Base-by-base conservation (phyloP, 2,888 invertebrate genomes). In the Anorthoa munda region DNA sequence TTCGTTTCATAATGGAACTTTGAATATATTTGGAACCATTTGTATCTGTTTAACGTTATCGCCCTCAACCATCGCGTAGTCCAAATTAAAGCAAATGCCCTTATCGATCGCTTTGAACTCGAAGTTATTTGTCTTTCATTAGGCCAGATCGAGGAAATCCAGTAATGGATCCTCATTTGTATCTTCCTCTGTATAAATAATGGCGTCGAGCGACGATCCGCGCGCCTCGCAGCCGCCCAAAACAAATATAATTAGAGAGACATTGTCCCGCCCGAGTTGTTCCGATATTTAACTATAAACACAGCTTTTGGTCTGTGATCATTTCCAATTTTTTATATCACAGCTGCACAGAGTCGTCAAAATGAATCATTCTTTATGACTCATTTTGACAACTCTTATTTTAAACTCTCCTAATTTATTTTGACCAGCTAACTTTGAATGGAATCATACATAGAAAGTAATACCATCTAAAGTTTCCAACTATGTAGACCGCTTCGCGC, bases 91-190 rank as follows among this genome's bases (percentile, higher is more conserved):
- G 90, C 90, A 89, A 91, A 92, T 88, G 90, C 89, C 89, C 92
- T 91, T 91, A 93, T 93, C 92, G 92, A 94, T 93, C 86, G 90
- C 91, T 93, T 92, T 92, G 93, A 94, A 92, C 92, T 92, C 89
- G 83, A 90, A 92, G 92, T 92, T 94, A 94, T 94, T 94, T 94
- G 94, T 94, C 93, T 94, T 94, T 94, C 94, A 94, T 94, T 94
- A 94, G 93, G 89, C 91, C 92, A 92, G 91, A 94, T 94, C 93
- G 94, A 92, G 92, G 93, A 94, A 93, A 94, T 93, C 92, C 93
- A 89, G 93, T 94, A 93, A 94, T 93, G 93, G 94, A 93, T 92
- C 91, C 93, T 93, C 94, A 94, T 95, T 94, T 94, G 93, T 94
- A 94, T 93, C 93, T 92, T 92, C 90, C 89, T 89, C 92, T 93